Evolutionary conservation across 2,888 invertebrate genomes (phyloP), one percentile per base, ranked within the genome.

Genomic region (Dolichopus griseipennis): DNA sequence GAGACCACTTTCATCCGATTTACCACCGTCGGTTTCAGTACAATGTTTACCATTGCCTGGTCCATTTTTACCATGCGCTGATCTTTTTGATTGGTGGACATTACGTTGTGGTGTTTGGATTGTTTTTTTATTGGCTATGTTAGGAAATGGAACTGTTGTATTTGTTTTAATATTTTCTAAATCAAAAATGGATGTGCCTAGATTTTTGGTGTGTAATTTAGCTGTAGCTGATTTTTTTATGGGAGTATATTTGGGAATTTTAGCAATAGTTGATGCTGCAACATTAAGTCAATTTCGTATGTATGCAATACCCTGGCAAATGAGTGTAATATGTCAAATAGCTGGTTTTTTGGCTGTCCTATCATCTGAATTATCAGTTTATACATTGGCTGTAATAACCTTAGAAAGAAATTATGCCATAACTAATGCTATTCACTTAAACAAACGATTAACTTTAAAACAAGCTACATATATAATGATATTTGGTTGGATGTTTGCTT

Each of bases 11-110:
- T 71, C 71, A 1, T 70, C 78, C 4, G 82, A 81, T 67, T 70
- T 77, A 7, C 74, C 76, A 52, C 77, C 80, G 0, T 80, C 80
- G 0, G n/a, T n/a, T 18, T 77, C 81, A 0, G 76, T 83, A 27
- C 90, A 90, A 74, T 95, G 95, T 78, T 83, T 92, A 73, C 95
- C 95, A 12, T 85, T 90, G 77, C 95, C 95, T 3, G 94, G 93
- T 34, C 96, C 97, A 4, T 97, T 97, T 83, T 84, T 96, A 77
- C 97, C 97, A 6, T 97, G 97, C 80, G 91, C 93, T 77, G 97
- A 97, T 81, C 85, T 97, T 68, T 97, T 97, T 81, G 96, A 96
- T 78, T 97, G 96, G 96, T 97, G 97, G 97, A 95, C 95, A 6
- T 83, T 97, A 74, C 88, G 96, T 63, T 97, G 96, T 79, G 96